Evolutionary conservation across 2,113 vertebrate genomes (phyloP), one percentile per base, ranked within the genome.

Genomic region (Scomber japonicus): DNA sequence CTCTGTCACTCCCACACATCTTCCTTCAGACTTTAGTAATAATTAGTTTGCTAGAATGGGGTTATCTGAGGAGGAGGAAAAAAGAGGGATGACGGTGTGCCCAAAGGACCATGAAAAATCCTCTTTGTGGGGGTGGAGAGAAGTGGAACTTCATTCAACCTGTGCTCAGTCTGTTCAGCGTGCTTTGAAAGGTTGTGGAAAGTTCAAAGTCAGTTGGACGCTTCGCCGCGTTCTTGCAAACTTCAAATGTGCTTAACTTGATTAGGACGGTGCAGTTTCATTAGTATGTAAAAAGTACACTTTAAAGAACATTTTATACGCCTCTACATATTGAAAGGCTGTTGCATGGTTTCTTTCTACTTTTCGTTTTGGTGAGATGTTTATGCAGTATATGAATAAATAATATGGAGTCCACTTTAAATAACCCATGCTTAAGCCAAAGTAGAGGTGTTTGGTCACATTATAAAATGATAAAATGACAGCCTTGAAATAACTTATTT

Each of bases 11-110:
- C 87, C 66, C 62, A 67, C 88, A 84, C 69, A 64, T 81, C 77
- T 82, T 88, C 71, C 50, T 75, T 70, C 35, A 73, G 81, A 81
- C 71, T 81, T 80, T 70, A 80, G 75, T 81, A 85, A 89, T 92
- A 90, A 92, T 92, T 89, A 85, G 79, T 89, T 88, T 85, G 75
- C 77, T 60, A 35, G 81, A 84, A 86, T 80, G 63, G 70, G 70
- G 67, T 88, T 87, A 88, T 88, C 64, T 81, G 67, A 83, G 68
- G 74, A 86, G 79, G 70, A 65, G 65, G 30, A 46, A 72, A 79
- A 75, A 83, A 68, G 55, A 77, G 44, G 72, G 51, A 78, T 45
- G 81, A 57, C 59, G 40, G 64, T 66, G 64, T 11, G 19, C 80
- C 83, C 75, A 88, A 77, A 91, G 79, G 80, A 83, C 75, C 81